Conservation (phyloP, 2,888 invertebrate genomes). For the Mayetiola destructor region DNA sequence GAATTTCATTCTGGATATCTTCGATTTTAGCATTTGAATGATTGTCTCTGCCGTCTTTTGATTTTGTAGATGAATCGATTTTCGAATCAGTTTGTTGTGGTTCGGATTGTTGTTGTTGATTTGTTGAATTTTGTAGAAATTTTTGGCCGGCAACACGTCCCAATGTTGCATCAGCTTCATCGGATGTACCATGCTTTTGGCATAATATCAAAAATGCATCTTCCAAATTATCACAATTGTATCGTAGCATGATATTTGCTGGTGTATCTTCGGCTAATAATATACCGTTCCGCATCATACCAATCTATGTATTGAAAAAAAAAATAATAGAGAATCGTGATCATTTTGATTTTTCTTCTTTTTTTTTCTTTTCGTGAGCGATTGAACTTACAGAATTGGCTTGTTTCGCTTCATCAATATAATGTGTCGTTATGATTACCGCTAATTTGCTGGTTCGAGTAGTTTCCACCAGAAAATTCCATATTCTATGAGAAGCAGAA, state of each 20-base stretch:
- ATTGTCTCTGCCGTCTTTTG: neutral
- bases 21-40: neutral
- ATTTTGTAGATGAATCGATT: neutral
- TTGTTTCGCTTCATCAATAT: constrained; percentile 81
- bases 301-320: constrained; percentile 68
- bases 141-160: neutral
- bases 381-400: constrained; percentile 50
- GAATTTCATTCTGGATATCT: neutral
- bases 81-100: neutral
- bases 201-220: constrained; percentile 76
- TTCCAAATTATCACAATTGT: constrained; percentile 61
- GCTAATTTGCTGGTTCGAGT: constrained; percentile 56
- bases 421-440: constrained; percentile 86
- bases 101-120: neutral
- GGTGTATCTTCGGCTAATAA: constrained; percentile 78
- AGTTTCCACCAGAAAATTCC: constrained; percentile 66
- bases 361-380: neutral
- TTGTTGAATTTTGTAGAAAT: neutral
- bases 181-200: constrained; percentile 37
- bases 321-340: no score
- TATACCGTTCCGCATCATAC: constrained; percentile 72
- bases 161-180: constrained; percentile 21
- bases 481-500: constrained; percentile 47
- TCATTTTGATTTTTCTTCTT: no score
- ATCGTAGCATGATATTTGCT: constrained; percentile 48